Percentiles rank a stretch among this genome's conserved stretches.
Evolutionary conservation across 2,888 invertebrate genomes (phyloP).

Genomic region (Scelioninae gen. 2): DNA sequence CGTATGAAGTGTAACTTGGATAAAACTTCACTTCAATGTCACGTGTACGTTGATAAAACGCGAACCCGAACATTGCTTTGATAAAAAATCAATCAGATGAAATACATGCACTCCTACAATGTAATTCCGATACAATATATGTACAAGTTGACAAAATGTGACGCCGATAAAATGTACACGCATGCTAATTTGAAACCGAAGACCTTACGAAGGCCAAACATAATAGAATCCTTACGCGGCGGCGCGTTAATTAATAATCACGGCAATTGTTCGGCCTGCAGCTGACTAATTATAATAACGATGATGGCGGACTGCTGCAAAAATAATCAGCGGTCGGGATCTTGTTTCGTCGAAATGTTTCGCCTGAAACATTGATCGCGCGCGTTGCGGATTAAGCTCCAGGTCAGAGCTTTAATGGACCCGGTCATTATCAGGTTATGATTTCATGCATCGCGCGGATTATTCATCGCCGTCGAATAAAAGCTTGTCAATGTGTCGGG

Average conservation of each 20-base stretch:
- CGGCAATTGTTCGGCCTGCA: background rate
- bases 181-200: too few relatives aligned
- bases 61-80: too few relatives aligned
- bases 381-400: conserved; percentile 28
- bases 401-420: conserved; percentile 45
- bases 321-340: conserved; percentile 16
- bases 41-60: too few relatives aligned
- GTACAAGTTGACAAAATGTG: too few relatives aligned
- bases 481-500: conserved; percentile 10
- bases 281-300: conserved; percentile 7
- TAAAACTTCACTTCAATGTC: too few relatives aligned
- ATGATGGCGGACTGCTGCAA: conserved; percentile 5
- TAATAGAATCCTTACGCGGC: background rate
- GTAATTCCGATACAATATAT: too few relatives aligned
- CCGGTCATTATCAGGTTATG: conserved; percentile 45
- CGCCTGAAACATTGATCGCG: conserved; percentile 40
- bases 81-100: too few relatives aligned
- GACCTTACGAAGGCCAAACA: too few relatives aligned
- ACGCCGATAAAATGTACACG: conserved; percentile 3
- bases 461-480: conserved; percentile 33
- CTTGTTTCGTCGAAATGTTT: conserved; percentile 20
- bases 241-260: background rate
- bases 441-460: conserved; percentile 38
- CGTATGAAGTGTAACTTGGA: too few relatives aligned
- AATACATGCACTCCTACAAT: too few relatives aligned